Percentiles rank a stretch among this genome's conserved stretches.
Evolutionary conservation across 2,888 invertebrate genomes (phyloP).

Genomic region (Latheticus oryzae): DNA sequence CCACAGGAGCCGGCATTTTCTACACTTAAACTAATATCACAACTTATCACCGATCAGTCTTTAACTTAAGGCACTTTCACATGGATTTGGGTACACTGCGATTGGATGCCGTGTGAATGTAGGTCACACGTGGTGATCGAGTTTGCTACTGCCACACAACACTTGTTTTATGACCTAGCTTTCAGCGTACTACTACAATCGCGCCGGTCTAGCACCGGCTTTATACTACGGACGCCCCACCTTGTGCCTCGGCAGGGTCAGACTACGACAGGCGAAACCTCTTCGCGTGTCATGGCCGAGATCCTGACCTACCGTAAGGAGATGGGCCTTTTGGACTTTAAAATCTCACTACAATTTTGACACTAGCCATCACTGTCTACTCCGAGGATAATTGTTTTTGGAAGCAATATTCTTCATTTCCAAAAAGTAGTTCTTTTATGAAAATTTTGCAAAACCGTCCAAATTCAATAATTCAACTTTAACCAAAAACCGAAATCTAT

Average conservation of each 20-base stretch:
- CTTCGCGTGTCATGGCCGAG: slow-evolving; percentile 59
- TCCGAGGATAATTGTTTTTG: too few species aligned
- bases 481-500: too few species aligned
- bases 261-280: slow-evolving; percentile 47
- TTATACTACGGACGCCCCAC: slow-evolving; percentile 47
- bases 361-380: too few species aligned
- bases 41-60: slow-evolving; percentile 52
- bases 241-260: slow-evolving; percentile 34
- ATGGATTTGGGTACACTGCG: slow-evolving; percentile 41
- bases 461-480: too few species aligned
- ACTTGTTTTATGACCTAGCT: slow-evolving; percentile 63
- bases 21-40: slow-evolving; percentile 58
- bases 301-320: slow-evolving; percentile 60
- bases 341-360: too few species aligned
- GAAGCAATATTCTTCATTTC: too few species aligned
- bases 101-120: slow-evolving; percentile 47
- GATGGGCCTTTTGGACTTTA: slow-evolving; percentile 10
- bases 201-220: slow-evolving; percentile 42
- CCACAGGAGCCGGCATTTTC: slow-evolving; percentile 61
- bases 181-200: slow-evolving; percentile 58
- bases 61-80: slow-evolving; percentile 42
- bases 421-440: too few species aligned
- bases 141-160: slow-evolving; percentile 64
- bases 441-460: too few species aligned
- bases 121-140: slow-evolving; percentile 56